These are phyloP conservation scores for Lethenteron camtschaticum DNA, from an alignment of 2,113 vertebrate genomes.

Conservation along the genomic window DNA sequence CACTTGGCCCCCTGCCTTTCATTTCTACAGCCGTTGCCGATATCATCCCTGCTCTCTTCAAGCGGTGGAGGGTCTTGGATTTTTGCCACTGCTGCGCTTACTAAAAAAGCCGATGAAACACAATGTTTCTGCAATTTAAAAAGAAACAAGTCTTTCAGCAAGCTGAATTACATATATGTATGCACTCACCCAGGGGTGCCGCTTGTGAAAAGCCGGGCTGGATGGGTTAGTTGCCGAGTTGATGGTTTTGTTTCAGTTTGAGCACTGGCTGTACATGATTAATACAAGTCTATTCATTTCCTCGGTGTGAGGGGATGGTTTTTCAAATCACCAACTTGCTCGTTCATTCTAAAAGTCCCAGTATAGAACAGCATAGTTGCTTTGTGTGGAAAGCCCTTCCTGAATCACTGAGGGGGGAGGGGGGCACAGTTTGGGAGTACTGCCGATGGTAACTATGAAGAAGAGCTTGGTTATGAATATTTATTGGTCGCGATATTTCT, in stretches of 20 bases:
- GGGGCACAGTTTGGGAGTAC: too few species aligned
- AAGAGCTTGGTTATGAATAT: too few species aligned
- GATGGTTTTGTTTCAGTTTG: not conserved
- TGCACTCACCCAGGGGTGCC: not conserved
- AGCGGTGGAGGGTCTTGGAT: not conserved
- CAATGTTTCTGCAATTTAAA: not conserved
- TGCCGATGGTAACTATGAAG: too few species aligned
- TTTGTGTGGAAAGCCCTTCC: too few species aligned
- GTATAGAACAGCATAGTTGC: too few species aligned
- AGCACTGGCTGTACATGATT: not conserved
- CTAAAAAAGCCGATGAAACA: not conserved
- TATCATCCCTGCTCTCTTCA: not conserved
- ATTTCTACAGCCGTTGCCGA: not conserved
- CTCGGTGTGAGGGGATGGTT: not conserved
- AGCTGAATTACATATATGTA: slow-evolving; percentile 1
- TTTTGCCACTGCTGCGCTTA: not conserved
- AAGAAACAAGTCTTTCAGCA: not conserved
- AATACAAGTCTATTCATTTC: not conserved
- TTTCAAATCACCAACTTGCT: not conserved
- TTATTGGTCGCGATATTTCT: too few species aligned
- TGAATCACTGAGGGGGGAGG: too few species aligned
- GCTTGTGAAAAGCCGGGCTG: not conserved
- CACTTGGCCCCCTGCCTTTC: not conserved
- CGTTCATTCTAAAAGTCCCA: not conserved
- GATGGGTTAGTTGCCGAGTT: not conserved